phyloP scores from a whole-genome alignment of 2,113 vertebrate species.

The Piaya cayana region DNA sequence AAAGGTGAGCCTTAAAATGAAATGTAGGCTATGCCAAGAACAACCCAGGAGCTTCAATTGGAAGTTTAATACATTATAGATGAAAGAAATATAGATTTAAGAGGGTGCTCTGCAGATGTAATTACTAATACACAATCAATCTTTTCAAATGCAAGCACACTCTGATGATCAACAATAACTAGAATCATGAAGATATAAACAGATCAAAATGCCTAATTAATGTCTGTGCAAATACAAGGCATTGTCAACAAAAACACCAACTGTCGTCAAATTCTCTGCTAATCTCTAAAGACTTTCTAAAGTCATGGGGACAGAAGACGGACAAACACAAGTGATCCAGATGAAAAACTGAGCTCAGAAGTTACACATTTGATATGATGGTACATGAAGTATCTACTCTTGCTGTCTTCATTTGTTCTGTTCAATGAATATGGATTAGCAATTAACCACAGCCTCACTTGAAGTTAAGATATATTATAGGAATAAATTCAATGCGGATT shows the following conservation, averaged over 20 bases:
- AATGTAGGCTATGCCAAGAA: not conserved
- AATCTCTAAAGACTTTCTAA: conserved; percentile 4
- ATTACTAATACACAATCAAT: not conserved
- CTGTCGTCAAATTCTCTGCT: not conserved
- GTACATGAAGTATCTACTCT: conserved; percentile 27
- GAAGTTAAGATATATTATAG: conserved; percentile 63
- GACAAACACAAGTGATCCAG: not conserved
- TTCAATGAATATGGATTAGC: conserved; percentile 76
- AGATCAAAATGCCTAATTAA: conserved; percentile 30
- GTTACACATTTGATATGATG: conserved; percentile 21
- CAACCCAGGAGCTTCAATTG: not conserved
- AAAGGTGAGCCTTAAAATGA: not conserved
- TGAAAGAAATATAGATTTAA: not conserved
- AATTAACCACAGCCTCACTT: conserved; percentile 65
- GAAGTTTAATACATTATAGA: not conserved
- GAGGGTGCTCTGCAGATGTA: not conserved
- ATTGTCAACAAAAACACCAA: conserved; percentile 5
- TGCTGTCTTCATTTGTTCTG: conserved; percentile 61
- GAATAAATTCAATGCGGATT: conserved; percentile 59
- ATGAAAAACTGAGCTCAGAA: conserved; percentile 5
- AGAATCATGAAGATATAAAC: not conserved
- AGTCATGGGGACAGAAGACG: not conserved
- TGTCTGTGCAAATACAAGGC: not conserved
- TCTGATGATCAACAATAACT: not conserved
- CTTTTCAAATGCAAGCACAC: not conserved